A percentile compares a stretch with the other conserved stretches of the same genome.
These are phyloP conservation scores for Vombatus ursinus DNA, from an alignment of 2,113 vertebrate species.

Conservation along the genomic window DNA sequence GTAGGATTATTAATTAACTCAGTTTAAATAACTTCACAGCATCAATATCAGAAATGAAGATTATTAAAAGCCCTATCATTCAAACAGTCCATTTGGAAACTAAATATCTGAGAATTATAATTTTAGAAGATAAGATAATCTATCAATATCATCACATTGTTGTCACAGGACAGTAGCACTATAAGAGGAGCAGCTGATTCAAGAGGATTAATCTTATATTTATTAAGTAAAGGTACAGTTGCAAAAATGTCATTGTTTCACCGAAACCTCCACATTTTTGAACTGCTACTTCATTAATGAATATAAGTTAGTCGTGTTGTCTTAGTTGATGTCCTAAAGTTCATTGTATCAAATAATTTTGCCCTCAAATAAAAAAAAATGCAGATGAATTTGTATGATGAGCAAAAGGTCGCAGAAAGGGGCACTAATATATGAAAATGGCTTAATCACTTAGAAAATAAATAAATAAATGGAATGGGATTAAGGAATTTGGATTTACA, in stretches of 20 bases:
- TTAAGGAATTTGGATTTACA: neutral
- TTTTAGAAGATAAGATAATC: slow-evolving; percentile 10
- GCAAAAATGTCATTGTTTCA: slow-evolving; percentile 40
- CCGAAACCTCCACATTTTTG: slow-evolving; percentile 39
- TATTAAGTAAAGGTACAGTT: slow-evolving; percentile 58
- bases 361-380: neutral
- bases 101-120: slow-evolving; percentile 8
- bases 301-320: slow-evolving; percentile 15
- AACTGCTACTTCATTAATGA: slow-evolving; percentile 41
- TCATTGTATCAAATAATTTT: neutral
- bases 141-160: slow-evolving; percentile 8
- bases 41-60: slow-evolving; percentile 63
- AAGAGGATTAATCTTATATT: slow-evolving; percentile 55
- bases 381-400: neutral
- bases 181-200: neutral
- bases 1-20: slow-evolving; percentile 58
- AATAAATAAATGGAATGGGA: neutral
- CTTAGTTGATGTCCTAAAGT: slow-evolving; percentile 31
- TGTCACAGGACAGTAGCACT: neutral
- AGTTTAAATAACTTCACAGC: slow-evolving; percentile 38
- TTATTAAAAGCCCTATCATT: slow-evolving; percentile 20
- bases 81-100: slow-evolving; percentile 48
- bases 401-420: neutral
- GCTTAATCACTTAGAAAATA: slow-evolving; percentile 6
- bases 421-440: slow-evolving; percentile 2